These are phyloP conservation scores for Heterotilapia buettikoferi DNA, from an alignment of 2,113 vertebrate genomes.

Conservation along the genomic window DNA sequence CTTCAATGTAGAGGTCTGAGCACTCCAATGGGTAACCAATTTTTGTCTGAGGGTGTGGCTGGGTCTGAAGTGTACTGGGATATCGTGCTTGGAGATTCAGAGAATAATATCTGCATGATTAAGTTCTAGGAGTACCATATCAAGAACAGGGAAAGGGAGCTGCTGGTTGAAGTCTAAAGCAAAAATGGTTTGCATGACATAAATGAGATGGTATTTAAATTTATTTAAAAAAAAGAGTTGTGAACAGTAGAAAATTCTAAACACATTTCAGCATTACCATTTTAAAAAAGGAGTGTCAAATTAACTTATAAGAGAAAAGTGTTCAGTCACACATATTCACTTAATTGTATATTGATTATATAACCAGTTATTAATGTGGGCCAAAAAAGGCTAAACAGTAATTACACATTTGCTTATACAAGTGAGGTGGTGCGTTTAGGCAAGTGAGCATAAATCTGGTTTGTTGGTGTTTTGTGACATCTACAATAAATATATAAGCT, in stretches of 20 bases:
- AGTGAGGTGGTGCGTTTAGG: not conserved
- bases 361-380: not conserved
- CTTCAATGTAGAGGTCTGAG: not conserved
- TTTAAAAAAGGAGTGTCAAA: not conserved
- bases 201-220: not conserved
- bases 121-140: not conserved
- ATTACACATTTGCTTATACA: not conserved
- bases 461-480: not conserved
- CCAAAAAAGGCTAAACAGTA: not conserved
- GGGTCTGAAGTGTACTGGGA: not conserved
- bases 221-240: not conserved
- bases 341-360: not conserved
- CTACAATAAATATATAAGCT: not conserved
- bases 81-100: accelerated
- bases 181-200: not conserved
- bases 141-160: not conserved
- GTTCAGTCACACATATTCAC: not conserved
- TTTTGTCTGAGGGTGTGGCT: not conserved
- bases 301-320: not conserved
- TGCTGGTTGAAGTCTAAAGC: not conserved
- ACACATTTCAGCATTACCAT: not conserved
- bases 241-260: not conserved
- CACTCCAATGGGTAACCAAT: not conserved
- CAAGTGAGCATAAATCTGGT: not conserved
- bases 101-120: not conserved